Evolutionary conservation across 2,113 vertebrate species (phyloP).

Genomic region (Paramormyrops kingsleyae): DNA sequence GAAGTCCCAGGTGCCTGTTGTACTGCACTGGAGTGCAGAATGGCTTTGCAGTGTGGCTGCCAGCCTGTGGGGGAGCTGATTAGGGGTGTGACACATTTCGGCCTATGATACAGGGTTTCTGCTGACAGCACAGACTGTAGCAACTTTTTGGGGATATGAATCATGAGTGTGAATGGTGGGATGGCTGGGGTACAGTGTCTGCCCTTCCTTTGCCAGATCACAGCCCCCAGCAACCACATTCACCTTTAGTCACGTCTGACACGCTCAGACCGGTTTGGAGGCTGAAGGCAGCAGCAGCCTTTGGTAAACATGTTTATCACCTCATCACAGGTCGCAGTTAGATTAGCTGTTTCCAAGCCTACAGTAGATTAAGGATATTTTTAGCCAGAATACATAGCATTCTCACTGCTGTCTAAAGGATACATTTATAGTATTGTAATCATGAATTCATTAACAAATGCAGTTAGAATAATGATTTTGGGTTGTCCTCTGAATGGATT

Average conservation of each 20-base stretch:
- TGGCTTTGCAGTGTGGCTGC: background rate
- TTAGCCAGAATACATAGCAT: background rate
- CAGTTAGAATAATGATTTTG: background rate
- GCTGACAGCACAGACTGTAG: background rate
- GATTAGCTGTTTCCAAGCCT: background rate
- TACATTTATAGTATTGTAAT: background rate
- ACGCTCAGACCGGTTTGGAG: background rate
- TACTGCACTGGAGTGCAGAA: background rate
- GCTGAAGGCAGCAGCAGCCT: background rate
- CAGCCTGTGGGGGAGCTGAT: background rate
- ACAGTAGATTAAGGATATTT: constrained; percentile 2
- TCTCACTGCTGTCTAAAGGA: background rate
- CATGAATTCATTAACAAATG: background rate
- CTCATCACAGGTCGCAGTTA: background rate
- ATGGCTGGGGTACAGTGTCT: background rate
- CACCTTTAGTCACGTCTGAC: background rate
- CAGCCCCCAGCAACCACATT: background rate
- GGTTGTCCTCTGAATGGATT: background rate
- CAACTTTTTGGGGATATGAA: background rate
- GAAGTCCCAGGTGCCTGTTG: background rate
- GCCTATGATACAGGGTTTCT: background rate
- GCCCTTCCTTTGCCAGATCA: background rate
- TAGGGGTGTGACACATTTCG: background rate
- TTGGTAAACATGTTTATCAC: background rate
- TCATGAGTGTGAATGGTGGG: background rate